Evolutionary conservation across 2,888 invertebrate species (phyloP), one percentile per base, ranked within the genome.

Genomic region (Dorcus hopei): DNA sequence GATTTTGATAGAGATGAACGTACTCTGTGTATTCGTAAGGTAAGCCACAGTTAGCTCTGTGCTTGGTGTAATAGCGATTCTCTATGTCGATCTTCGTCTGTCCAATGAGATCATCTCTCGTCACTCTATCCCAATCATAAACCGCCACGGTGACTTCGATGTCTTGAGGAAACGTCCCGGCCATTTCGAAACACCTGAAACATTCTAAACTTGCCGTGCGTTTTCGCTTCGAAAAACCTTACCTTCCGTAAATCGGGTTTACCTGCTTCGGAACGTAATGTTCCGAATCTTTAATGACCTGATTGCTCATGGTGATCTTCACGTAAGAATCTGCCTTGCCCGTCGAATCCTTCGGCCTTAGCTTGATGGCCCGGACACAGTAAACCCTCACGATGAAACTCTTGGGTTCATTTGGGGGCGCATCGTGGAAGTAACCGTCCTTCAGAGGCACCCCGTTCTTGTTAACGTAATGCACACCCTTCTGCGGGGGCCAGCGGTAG

Each of bases 61-160:
- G 92, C 64, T 84, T 85, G 14, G 88, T 87, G 73, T 90, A 92
- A 73, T 89, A 89, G 59, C 95, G 84, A 77, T 93, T 91, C 79
- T 96, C 96, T 49, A 96, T 79, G 76, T 96, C 95, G 61, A 96
- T 88, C 60, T 80, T 81, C 0, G 95, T 95, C 68, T 86, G 87
- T 0, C 95, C 96, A 67, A 96, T 92, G 7, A 94, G 76, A 71
- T 93, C 91, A 72, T 95, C 91, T 2, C 81, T 75, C 1, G 85
- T 82, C 1, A 83, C 76, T 2, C 82, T 71, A 70, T 93, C 91
- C 76, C 86, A 87, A 74, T 95, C 93, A 75, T 86, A 89, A 0
- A 95, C 80, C 39, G 89, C 85, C 0, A 95, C 80, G 38, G 82
- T 85, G 53, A 96, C 74, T 53, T 85, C 79, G 60, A 91, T 88